Percentiles rank a stretch among this genome's conserved stretches.
Evolutionary conservation across 1,140 invertebrate species (phyloP).

Genomic region (Tachypleus tridentatus): DNA sequence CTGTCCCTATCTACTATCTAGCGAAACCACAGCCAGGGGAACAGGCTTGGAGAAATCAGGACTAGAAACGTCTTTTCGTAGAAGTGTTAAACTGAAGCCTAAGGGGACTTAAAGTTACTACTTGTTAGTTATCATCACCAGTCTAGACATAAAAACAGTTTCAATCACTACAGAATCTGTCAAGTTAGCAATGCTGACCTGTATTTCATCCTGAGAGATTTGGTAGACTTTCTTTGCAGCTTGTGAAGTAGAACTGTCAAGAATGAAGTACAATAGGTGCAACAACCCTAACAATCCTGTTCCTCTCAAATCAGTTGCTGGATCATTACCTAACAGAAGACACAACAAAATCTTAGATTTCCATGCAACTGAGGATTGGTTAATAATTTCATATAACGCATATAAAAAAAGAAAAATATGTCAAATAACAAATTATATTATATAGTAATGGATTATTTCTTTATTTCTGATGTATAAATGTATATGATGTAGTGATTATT

Average conservation of each 20-base stretch:
- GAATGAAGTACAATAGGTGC: constrained; percentile 38
- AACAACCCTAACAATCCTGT: constrained; percentile 42
- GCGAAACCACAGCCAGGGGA: too few relatives aligned
- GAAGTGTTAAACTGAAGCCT: too few relatives aligned
- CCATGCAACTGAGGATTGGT: too few relatives aligned
- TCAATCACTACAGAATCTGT: too few relatives aligned
- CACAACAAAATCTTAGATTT: too few relatives aligned
- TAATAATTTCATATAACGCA: neutral
- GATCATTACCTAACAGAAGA: constrained; percentile 38
- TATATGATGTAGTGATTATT: neutral
- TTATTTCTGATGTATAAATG: neutral
- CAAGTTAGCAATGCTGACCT: constrained; percentile 26
- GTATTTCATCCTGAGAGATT: constrained; percentile 39
- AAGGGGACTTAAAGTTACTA: too few relatives aligned
- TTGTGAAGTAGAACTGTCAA: constrained; percentile 31
- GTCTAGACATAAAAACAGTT: too few relatives aligned
- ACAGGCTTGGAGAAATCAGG: too few relatives aligned
- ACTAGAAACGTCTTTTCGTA: too few relatives aligned
- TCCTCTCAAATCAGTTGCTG: constrained; percentile 43
- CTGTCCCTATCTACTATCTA: too few relatives aligned
- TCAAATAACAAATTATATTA: neutral
- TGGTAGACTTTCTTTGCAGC: constrained; percentile 38
- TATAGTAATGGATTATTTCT: neutral
- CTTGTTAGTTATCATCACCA: too few relatives aligned
- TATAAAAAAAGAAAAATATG: neutral